Evolutionary conservation across 2,113 vertebrate genomes (phyloP).

Genomic region (Caranx ignobilis): DNA sequence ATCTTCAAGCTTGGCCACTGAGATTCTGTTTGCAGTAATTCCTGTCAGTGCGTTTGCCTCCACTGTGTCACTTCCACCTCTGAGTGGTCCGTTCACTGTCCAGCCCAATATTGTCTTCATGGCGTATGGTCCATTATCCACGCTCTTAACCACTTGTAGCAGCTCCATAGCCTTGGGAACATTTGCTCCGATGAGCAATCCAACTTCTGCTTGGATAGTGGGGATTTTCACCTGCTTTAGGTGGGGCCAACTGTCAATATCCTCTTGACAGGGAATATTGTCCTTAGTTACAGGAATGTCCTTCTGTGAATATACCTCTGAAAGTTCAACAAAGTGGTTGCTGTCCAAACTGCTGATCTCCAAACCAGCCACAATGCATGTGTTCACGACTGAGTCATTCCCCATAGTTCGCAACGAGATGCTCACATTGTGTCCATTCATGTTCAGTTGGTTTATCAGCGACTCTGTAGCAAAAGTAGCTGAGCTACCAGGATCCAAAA

Average conservation of each 20-base stretch:
- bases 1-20: constrained; percentile 37
- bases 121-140: constrained; percentile 31
- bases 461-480: constrained; percentile 36
- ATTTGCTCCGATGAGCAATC: constrained; percentile 39
- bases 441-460: constrained; percentile 34
- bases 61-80: constrained; percentile 12
- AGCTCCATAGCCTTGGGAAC: constrained; percentile 35
- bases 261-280: constrained; percentile 17
- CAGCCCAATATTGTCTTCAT: constrained; percentile 52
- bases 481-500: constrained; percentile 48
- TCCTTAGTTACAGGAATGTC: constrained; percentile 21
- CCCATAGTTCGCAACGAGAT: constrained; percentile 43
- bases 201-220: constrained; percentile 28
- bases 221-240: constrained; percentile 35
- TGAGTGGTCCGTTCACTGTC: constrained; percentile 52
- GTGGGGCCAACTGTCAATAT: constrained; percentile 22
- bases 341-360: constrained; percentile 30
- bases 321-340: constrained; percentile 45
- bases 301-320: constrained; percentile 43
- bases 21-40: constrained; percentile 35
- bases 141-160: constrained; percentile 26
- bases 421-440: constrained; percentile 39
- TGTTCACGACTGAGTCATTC: constrained; percentile 20
- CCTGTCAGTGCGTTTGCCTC: not conserved
- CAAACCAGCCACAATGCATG: constrained; percentile 9